Evolutionary conservation across 2,113 vertebrate species (phyloP), one percentile per base, ranked within the genome.

Genomic region (Oxyura jamaicensis): DNA sequence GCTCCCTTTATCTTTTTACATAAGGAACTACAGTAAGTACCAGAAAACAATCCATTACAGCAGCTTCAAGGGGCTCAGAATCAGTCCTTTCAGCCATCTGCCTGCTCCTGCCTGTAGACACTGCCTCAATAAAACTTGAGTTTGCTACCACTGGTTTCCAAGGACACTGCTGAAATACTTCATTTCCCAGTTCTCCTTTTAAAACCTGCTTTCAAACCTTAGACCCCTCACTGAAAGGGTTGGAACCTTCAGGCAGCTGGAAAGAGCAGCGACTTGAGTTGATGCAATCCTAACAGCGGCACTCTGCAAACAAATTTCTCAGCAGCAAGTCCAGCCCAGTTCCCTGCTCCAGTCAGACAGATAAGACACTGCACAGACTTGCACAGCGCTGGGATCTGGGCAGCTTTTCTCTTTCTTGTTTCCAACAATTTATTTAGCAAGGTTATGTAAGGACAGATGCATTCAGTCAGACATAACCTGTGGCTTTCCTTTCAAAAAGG

Each of bases 401-500:
- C 92, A 80, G 84, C 78, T 91, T 41, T 79, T 52, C 95, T 39
- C 44, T 10, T 74, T 68, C 66, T 84, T 5, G 31, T 66, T n/a
- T 94, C 89, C 93, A 95, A 66, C 68, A 89, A 33, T 63, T 46
- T 44, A 72, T 89, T 95, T 56, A 36, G 18, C 33, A 87, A 89
- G 91, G 93, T 93, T 74, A 86, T 26, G 50, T 91, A 75, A 95
- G 95, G 96, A 93, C 93, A 95, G 69, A 58, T 75, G 74, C 25
- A 60, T 50, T 72, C 58, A 84, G 56, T 8, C 95, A 86, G 60
- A 59, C 66, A 89, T 26, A 89, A 56, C 35, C 84, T 44, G 1
- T 26, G 53, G 66, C 21, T 66, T 53, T 19, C 53, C 58, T 53
- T 82, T 75, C 42, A 23, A 69, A 69, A 11, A n/a, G 5, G 41